Percentiles rank a stretch among this genome's conserved stretches.
Evolutionary conservation across 2,113 vertebrate species (phyloP).

Genomic region (Pteruthius melanotis): DNA sequence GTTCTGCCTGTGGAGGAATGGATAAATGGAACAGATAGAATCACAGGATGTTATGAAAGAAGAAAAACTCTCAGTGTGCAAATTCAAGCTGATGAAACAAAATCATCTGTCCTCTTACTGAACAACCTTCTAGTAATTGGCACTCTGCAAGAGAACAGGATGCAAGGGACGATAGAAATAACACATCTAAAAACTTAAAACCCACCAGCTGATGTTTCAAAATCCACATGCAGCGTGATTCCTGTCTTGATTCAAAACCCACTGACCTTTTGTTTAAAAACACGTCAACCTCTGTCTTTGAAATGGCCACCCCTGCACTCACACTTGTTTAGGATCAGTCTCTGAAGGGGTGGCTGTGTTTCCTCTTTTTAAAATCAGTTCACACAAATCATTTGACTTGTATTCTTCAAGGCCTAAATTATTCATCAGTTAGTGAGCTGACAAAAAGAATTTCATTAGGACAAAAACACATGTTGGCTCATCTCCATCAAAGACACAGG

Average conservation of each 20-base stretch:
- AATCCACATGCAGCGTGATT: background rate
- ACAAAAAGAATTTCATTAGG: slow-evolving; percentile 24
- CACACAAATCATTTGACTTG: background rate
- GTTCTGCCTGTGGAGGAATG: background rate
- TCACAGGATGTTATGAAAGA: background rate
- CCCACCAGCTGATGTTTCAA: background rate
- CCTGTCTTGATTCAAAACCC: background rate
- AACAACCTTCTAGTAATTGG: background rate
- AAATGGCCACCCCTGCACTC: background rate
- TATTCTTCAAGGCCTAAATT: slow-evolving; percentile 19
- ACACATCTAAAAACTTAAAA: background rate
- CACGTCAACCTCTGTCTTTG: background rate
- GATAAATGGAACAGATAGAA: background rate
- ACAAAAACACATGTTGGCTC: background rate
- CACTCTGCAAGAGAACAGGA: background rate
- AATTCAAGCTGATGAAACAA: background rate
- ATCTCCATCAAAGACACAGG: slow-evolving; percentile 16
- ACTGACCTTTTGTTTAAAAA: background rate
- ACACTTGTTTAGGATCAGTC: background rate
- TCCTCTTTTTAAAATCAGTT: background rate
- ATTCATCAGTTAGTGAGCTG: slow-evolving; percentile 25
- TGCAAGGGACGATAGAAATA: background rate
- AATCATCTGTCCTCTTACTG: background rate
- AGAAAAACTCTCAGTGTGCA: background rate
- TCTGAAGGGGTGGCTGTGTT: background rate